Base-by-base conservation (phyloP, 2,113 vertebrate genomes). In the Dendrocopos noguchii region DNA sequence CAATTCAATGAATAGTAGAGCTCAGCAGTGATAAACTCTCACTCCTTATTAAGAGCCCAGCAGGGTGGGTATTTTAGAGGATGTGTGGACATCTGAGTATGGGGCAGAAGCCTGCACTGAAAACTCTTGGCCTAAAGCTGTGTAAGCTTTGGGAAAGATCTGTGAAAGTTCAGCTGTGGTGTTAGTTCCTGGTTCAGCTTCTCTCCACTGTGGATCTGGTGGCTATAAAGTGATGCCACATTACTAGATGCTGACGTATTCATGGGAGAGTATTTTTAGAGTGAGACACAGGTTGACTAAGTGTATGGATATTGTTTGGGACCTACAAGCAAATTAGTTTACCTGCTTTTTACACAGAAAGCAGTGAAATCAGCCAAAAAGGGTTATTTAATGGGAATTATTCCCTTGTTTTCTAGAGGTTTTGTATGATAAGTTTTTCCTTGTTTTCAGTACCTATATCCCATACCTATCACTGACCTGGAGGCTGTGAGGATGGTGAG, bases 381-480 rank as follows among this genome's bases (percentile, higher is more conserved):
- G 2, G 9, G 5, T 84, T 89, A 56, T 74, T 76, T 77, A n/a
- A 34, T 90, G n/a, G 17, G 28, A 77, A 39, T 67, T 56, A 76
- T n/a, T 77, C 34, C 13, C 29, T 80, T 75, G 18, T 33, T 89
- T 89, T 90, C 28, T 42, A 28, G n/a, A 81, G 25, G 8, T 73
- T 71, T 66, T 44, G 15, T 65, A 88, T 91, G 9, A 8, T 75
- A 52, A 84, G 7, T 39, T 87, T 29, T 29, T 73, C 70, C 33
- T 76, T 57, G 15, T 78, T 60, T 18, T 25, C 33, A 20, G 14
- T 60, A 29, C 22, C 13, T 50, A 36, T 29, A 13, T 57, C 27
- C 11, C 1, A 7, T 1, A 1, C 64, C 46, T 84, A 8, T 29
- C 0, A 0, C 55, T 61, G 36, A 24, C 14, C 27, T 1, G 2